Evolutionary conservation across 2,888 invertebrate genomes (phyloP).

Genomic region (Leptogaster cylindrica): DNA sequence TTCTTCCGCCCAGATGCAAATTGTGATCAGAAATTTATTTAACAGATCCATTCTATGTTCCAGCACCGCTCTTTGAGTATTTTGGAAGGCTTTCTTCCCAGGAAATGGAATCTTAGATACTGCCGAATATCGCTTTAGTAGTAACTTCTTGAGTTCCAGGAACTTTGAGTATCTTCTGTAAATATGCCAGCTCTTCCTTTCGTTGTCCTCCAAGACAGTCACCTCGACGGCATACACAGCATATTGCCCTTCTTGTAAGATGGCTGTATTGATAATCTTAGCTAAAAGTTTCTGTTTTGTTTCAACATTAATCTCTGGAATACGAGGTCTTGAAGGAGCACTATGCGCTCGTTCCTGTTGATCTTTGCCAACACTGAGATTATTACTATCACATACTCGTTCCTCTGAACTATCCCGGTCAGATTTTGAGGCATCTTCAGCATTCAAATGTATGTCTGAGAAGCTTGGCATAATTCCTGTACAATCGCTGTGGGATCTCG

Average conservation of each 20-base stretch:
- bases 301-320: conserved; percentile 40
- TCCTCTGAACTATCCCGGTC: background rate
- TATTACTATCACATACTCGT: background rate
- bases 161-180: conserved; percentile 94
- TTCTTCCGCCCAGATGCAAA: conserved; percentile 69
- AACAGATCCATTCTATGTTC: conserved; percentile 83
- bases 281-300: conserved; percentile 46
- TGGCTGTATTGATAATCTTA: conserved; percentile 51
- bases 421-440: conserved; percentile 6
- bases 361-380: background rate
- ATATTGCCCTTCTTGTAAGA: conserved; percentile 80
- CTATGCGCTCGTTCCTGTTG: conserved; percentile 44
- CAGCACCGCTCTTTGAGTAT: conserved; percentile 82
- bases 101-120: conserved; percentile 82
- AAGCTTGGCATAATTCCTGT: conserved; percentile 46
- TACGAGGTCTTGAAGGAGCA: conserved; percentile 40
- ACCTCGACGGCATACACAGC: conserved; percentile 89
- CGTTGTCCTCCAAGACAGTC: conserved; percentile 69
- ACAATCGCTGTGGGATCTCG: conserved; percentile 51
- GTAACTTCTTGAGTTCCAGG: conserved; percentile 82
- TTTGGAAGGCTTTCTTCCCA: conserved; percentile 92
- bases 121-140: conserved; percentile 69
- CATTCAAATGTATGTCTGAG: conserved; percentile 38
- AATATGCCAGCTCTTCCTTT: conserved; percentile 85
- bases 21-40: conserved; percentile 78